Base-by-base conservation (phyloP, 2,888 invertebrate species). In the Ceramica pisi region DNA sequence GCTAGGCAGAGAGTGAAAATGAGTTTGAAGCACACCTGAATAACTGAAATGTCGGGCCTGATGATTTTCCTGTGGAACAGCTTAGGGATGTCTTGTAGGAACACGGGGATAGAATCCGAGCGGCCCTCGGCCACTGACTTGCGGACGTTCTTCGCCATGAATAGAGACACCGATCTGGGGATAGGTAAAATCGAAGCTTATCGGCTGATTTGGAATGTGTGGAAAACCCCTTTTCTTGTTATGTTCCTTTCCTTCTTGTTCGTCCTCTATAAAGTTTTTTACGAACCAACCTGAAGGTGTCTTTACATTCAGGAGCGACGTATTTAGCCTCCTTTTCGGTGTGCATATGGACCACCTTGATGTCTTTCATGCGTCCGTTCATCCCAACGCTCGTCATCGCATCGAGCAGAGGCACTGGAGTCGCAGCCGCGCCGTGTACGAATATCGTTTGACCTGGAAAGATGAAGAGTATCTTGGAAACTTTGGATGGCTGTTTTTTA, bases 131-230 rank as follows among this genome's bases (percentile, higher is more conserved):
- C 98, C 0, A 99, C 98, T 0, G 99, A 97, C 89, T 98, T 97
- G 31, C 99, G 97, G n/a, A 99, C 98, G 92, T 99, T 99, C 1
- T 97, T 98, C 0, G 98, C 99, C 97, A 99, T 98, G 93, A 99
- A 99, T 86, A 99, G 97, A 0, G 99, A 99, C 65, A 97, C 96
- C 0, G 98, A 98, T 66, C 98, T 97, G 93, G 96, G 97, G n/a
- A 48, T 19, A 46, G 46, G 46, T 8, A 8, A 46, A 41, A 41
- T 41, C 14, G 31, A 31, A 31, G 31, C 31, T 41, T 41, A 2
- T 4, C 14, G 14, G 14, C 41, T 41, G 41, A 31, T 6, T 0
- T 31, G 31, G 31, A 31, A 31, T 31, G n/a, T n/a, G n/a, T n/a
- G n/a, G n/a, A n/a, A n/a, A n/a, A n/a, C n/a, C n/a, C n/a, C n/a